Evolutionary conservation across 2,797 vertebrate genomes (phyloP), one percentile per base, ranked within the genome.

Genomic region (Megaceryle alcyon): DNA sequence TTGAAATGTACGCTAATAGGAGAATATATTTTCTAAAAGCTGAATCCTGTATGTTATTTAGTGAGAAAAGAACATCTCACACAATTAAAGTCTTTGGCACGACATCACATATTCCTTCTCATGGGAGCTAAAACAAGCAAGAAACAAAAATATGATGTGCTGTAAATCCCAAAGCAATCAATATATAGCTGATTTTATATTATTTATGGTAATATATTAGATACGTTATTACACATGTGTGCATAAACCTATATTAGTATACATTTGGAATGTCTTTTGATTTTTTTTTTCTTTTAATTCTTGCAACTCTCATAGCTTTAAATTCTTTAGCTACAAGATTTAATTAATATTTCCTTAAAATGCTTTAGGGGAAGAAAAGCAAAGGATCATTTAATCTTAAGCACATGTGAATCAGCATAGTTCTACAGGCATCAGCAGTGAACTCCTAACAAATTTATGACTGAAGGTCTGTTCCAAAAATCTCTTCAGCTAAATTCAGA

Each of bases 331-430:
- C 48, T 20, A 88, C 3, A 76, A 88, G 73, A 88, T 70, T 77
- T 84, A 92, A 35, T 77, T 84, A 92, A 35, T 86, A 91, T 79
- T 94, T 93, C 63, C 63, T 92, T 31, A 78, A 66, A 88, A 92
- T 68, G 63, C 70, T 88, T 82, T 25, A 60, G 48, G 63, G 66
- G 26, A 84, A 72, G 10, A 21, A 94, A 94, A 82, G 23, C 18
- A 90, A 92, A 70, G 10, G 66, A 25, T 46, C 76, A 10, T 73
- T 95, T 93, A 66, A 88, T 86, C 51, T 87, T 84, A 26, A 91
- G 66, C 73, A 82, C 26, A 53, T 46, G 76, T 66, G 68, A 83
- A 76, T 92, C 51, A 88, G 26, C 41, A 72, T 2, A 79, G 11
- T 43, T 71, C 70, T 53, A 44, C 37, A 46, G 33, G 48, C 25